A percentile compares a stretch with the other conserved stretches of the same genome.
Conservation (phyloP, 2,113 vertebrate genomes). For the Leucoraja erinaceus region DNA sequence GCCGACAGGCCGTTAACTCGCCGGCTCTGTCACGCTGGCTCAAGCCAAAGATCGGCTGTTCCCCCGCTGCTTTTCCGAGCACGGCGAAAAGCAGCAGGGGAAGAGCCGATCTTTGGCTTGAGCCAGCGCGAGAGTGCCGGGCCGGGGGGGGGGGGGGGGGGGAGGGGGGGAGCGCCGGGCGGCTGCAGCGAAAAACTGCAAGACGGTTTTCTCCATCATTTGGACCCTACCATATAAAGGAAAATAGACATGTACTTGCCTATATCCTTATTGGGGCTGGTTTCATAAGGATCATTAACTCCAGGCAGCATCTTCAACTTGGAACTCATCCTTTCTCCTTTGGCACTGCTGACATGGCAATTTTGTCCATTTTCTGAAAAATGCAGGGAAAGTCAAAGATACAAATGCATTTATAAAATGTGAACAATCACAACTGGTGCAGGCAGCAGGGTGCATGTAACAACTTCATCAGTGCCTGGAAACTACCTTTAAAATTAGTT, state of each 20-base stretch:
- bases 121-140: too few relatives aligned
- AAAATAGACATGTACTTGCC: constrained; percentile 61
- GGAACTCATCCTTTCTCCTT: constrained; percentile 73
- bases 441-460: too few relatives aligned
- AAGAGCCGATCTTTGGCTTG: too few relatives aligned
- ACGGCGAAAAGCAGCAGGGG: too few relatives aligned
- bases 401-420: not conserved
- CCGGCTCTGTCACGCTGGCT: too few relatives aligned
- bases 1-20: too few relatives aligned
- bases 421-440: not conserved
- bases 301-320: constrained; percentile 74
- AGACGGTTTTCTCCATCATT: not conserved
- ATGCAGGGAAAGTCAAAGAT: constrained; percentile 38
- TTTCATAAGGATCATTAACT: constrained; percentile 78
- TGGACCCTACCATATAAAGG: not conserved
- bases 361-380: constrained; percentile 71
- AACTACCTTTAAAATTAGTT: not conserved
- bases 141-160: too few relatives aligned
- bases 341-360: constrained; percentile 59
- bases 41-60: too few relatives aligned
- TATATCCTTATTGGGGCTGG: constrained; percentile 72
- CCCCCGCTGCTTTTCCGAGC: too few relatives aligned
- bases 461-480: not conserved
- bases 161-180: too few relatives aligned
- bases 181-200: too few relatives aligned